Conservation (phyloP, 2,888 invertebrate species). For the Xanthorhoe spadicearia region DNA sequence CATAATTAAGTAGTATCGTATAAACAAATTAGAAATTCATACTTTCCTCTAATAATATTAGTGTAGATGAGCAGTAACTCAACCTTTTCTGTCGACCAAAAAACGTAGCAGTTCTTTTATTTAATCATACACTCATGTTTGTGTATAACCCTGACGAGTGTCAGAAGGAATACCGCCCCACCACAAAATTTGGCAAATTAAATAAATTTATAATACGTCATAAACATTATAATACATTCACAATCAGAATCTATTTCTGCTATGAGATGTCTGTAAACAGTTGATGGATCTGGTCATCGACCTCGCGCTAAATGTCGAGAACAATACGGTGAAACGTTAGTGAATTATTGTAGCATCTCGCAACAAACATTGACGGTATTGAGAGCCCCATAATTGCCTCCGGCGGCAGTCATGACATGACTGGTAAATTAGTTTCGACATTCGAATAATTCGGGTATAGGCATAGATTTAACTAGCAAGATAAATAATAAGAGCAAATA, state of each 20-base stretch:
- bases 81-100: too few species aligned
- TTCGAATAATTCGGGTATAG: slow-evolving; percentile 26
- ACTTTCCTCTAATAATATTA: too few species aligned
- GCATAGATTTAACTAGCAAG: slow-evolving; percentile 5
- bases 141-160: too few species aligned
- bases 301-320: slow-evolving; percentile 76
- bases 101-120: too few species aligned
- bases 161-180: background rate
- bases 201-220: slow-evolving; percentile 30
- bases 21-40: too few species aligned
- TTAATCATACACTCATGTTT: too few species aligned
- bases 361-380: slow-evolving; percentile 43
- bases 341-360: slow-evolving; percentile 52
- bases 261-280: slow-evolving; percentile 64
- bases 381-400: slow-evolving; percentile 48
- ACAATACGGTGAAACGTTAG: slow-evolving; percentile 72
- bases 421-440: slow-evolving; percentile 35
- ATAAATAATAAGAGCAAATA: slow-evolving; percentile 3
- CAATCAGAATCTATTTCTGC: slow-evolving; percentile 54
- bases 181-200: slow-evolving; percentile 18
- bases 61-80: too few species aligned
- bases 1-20: too few species aligned
- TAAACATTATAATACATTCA: slow-evolving; percentile 19
- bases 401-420: slow-evolving; percentile 39
- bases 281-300: slow-evolving; percentile 71